Conservation (phyloP, 2,797 vertebrate genomes). For the Peromyscus eremicus region DNA sequence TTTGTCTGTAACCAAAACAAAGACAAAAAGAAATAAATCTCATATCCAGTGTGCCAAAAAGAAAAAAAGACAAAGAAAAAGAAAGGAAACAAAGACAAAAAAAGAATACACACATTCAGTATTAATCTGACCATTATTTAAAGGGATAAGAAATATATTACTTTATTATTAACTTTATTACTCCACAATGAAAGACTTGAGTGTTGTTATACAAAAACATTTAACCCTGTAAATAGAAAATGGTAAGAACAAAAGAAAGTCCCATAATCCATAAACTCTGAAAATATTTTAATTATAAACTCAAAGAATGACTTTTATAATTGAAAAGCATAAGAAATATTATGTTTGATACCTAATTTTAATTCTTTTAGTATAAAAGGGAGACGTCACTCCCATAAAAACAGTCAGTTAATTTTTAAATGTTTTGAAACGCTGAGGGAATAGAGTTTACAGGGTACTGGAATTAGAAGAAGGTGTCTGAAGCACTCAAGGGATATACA, state of each 20-base stretch:
- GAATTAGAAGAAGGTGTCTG: background rate
- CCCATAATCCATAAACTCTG: background rate
- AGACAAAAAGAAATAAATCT: background rate
- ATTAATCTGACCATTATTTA: slow-evolving; percentile 28
- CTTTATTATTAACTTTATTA: slow-evolving; percentile 66
- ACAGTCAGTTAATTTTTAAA: slow-evolving; percentile 32
- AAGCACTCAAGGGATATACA: background rate
- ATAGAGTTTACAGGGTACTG: background rate
- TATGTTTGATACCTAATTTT: slow-evolving; percentile 22
- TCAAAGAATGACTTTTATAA: slow-evolving; percentile 53
- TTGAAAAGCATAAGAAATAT: slow-evolving; percentile 29
- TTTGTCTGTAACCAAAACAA: slow-evolving; percentile 32
- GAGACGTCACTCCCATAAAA: background rate
- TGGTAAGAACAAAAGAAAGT: slow-evolving; percentile 61
- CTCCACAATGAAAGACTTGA: slow-evolving; percentile 40
- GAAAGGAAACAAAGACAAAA: slow-evolving; percentile 8
- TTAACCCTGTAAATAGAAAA: slow-evolving; percentile 37
- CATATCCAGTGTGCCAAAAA: background rate
- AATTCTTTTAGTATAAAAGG: slow-evolving; percentile 40
- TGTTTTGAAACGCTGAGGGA: slow-evolving; percentile 27
- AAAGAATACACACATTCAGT: slow-evolving; percentile 4
- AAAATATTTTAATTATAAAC: slow-evolving; percentile 41
- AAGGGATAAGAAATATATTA: slow-evolving; percentile 17
- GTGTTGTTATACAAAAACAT: slow-evolving; percentile 26
- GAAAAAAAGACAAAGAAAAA: background rate